Evolutionary conservation across 1,140 invertebrate genomes (phyloP), one percentile per base, ranked within the genome.

Genomic region (Aricia agestis): DNA sequence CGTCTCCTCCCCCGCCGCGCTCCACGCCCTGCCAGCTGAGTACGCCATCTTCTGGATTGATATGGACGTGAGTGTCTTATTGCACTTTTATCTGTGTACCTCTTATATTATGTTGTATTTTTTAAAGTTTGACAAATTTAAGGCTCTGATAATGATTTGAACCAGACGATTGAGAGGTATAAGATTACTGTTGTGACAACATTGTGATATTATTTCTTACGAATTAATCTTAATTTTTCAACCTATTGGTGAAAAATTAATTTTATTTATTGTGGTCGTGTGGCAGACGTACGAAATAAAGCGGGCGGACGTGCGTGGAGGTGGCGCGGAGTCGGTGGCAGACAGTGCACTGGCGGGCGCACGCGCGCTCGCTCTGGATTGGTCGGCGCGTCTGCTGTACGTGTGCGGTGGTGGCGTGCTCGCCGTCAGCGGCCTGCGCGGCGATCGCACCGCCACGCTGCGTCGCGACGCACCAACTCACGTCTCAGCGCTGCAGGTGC

Each of bases 31-130:
- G 19, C 93, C 95, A 4, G 92, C 89, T 68, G 93, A 92, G 45
- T 94, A 94, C 45, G 93, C 93, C 52, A 93, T 98, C 36, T 97
- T 95, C 91, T 98, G 97, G 96, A 94, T 95, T 6, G 97, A 97
- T 85, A 92, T 93, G 25, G 94, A 95, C 74, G 90, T 93, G 70
- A 75, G 71, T 67, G 18, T 6, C 52, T 18, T n/a, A 18, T 17
- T 32, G 9, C n/a, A n/a, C n/a, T n/a, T n/a, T 9, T 32, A 32
- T 32, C 32, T 32, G 32, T 32, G 32, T 32, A 32, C n/a, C n/a
- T n/a, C n/a, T n/a, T n/a, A n/a, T n/a, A n/a, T n/a, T n/a, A n/a
- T n/a, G n/a, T n/a, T n/a, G n/a, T n/a, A n/a, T n/a, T n/a, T n/a
- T n/a, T n/a, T n/a, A n/a, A n/a, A n/a, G n/a, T n/a, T n/a, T n/a